These are phyloP conservation scores for Ciconia nigra DNA, from an alignment of 2,797 vertebrate species.

Conservation along the genomic window DNA sequence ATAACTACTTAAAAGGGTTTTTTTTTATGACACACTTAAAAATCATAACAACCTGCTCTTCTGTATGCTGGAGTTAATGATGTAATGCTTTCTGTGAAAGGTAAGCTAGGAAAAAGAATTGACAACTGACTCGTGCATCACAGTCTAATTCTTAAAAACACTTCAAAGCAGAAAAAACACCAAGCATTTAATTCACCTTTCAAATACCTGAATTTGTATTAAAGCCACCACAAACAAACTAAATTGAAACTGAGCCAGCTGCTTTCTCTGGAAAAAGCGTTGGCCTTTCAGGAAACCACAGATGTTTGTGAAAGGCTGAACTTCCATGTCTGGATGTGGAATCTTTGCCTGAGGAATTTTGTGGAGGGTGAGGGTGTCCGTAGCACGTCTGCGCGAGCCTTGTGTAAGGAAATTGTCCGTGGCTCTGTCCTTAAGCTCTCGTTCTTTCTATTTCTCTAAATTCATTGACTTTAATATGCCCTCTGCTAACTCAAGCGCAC, in stretches of 20 bases:
- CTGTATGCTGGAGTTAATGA: not conserved
- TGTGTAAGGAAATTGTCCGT: not conserved
- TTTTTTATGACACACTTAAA: not conserved
- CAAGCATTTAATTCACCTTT: not conserved
- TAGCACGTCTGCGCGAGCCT: rapidly evolving
- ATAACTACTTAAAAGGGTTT: not conserved
- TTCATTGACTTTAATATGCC: not conserved
- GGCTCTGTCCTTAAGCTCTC: not conserved
- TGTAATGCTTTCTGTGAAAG: not conserved
- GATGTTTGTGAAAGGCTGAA: not conserved
- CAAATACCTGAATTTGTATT: not conserved
- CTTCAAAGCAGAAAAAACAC: not conserved
- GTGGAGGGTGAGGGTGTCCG: not conserved
- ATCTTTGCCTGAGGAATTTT: not conserved
- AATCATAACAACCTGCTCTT: not conserved
- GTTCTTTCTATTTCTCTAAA: not conserved
- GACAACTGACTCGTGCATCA: not conserved
- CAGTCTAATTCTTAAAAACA: conserved; percentile 12
- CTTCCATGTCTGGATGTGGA: not conserved
- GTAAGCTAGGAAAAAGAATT: not conserved
- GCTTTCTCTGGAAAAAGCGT: not conserved
- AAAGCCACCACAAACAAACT: not conserved
- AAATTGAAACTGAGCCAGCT: not conserved
- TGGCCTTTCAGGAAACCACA: not conserved
- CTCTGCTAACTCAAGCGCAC: not conserved